Base-by-base conservation (phyloP, 2,888 invertebrate species). In the Phyllotreta striolata region DNA sequence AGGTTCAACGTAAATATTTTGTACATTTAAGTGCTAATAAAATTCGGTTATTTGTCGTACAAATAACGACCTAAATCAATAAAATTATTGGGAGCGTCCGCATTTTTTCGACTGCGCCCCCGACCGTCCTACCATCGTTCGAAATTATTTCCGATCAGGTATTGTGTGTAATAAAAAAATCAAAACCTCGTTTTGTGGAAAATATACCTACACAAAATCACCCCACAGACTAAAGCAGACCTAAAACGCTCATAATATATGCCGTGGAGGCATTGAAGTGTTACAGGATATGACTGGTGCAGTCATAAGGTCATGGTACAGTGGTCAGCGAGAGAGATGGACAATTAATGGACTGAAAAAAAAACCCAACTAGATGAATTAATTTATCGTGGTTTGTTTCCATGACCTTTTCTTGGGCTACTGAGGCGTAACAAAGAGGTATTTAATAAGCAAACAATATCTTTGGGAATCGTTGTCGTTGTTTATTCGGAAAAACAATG, bases 251-350 rank as follows among this genome's bases (percentile, higher is more conserved):
- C 64, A 69, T 66, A 59, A 70, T 58, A 70, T 69, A 69, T 69
- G 67, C 71, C 69, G 57, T 62, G 61, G 62, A 72, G 68, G 76
- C 77, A 78, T 78, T 78, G 76, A 77, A 76, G 77, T 78, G 74
- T 77, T 71, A 75, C 80, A 78, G 80, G 80, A 80, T 79, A 79
- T 79, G 79, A 79, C 76, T 77, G 71, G 77, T 76, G 77, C 75
- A 77, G 78, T 75, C 78, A 78, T 78, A 76, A 76, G 77, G 77
- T 76, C 74, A 77, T 74, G 78, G 73, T 75, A 76, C 72, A 74
- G 70, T 72, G 75, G 76, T 69, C 72, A 68, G 71, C 63, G 67
- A 74, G 73, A 71, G 74, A 75, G 76, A 76, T 71, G 74, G 72
- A 70, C 70, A 69, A 74, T 76, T 76, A 75, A 74, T 76, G 74